A percentile compares a stretch with the other conserved stretches of the same genome.
Evolutionary conservation across 2,113 vertebrate genomes (phyloP).

Genomic region (Tenebrosternarchus preto): DNA sequence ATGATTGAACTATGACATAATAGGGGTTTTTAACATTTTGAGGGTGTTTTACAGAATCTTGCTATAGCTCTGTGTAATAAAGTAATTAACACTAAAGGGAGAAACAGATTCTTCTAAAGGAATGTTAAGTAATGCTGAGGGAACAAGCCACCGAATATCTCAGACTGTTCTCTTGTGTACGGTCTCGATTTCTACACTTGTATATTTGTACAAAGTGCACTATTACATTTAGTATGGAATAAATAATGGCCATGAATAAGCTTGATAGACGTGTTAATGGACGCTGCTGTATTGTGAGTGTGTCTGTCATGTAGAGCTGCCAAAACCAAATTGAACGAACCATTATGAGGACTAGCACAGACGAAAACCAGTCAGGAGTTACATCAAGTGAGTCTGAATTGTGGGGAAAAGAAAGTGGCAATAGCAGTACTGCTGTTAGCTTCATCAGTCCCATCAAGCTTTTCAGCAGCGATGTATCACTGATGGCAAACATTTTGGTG

Average conservation of each 20-base stretch:
- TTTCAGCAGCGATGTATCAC: slow-evolving; percentile 28
- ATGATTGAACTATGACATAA: no score
- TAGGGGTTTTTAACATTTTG: not conserved
- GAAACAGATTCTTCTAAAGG: not conserved
- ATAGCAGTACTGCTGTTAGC: not conserved
- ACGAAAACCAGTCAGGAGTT: slow-evolving; percentile 6
- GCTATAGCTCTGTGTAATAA: not conserved
- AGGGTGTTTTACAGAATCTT: slow-evolving; percentile 5
- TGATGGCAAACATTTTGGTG: slow-evolving; percentile 14
- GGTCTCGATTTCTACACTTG: slow-evolving; percentile 30
- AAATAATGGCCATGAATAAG: slow-evolving; percentile 34
- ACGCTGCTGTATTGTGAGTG: slow-evolving; percentile 28
- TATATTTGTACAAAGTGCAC: slow-evolving; percentile 23
- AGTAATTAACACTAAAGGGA: not conserved
- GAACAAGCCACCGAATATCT: slow-evolving; percentile 19
- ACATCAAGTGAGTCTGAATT: no score
- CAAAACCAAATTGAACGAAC: slow-evolving; percentile 5
- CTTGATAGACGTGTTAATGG: slow-evolving; percentile 43
- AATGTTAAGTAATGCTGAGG: not conserved
- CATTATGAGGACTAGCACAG: slow-evolving; percentile 25
- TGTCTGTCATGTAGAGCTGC: slow-evolving; percentile 3
- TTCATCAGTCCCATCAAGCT: slow-evolving; percentile 11
- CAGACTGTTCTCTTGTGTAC: slow-evolving; percentile 21
- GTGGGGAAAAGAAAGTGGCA: slow-evolving; percentile 6
- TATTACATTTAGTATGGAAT: slow-evolving; percentile 33